phyloP scores from a whole-genome alignment of 2,797 vertebrate species.

The Rousettus madagascariensis region DNA sequence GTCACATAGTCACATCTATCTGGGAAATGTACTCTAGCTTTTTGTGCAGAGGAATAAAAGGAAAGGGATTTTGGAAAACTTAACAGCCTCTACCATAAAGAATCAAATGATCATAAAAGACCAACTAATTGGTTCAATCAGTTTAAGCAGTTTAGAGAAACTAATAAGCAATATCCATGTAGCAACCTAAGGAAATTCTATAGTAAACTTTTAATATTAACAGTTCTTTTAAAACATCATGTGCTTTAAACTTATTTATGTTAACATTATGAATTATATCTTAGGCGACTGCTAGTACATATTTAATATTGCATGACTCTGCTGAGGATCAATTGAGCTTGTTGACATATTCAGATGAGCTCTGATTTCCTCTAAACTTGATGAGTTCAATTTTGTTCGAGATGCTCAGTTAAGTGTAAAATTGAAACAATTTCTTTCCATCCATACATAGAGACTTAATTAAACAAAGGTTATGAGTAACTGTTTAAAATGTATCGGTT shows the following conservation, averaged over 20 bases:
- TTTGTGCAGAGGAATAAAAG: background rate
- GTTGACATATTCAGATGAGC: background rate
- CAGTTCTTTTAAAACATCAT: background rate
- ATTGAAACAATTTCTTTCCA: background rate
- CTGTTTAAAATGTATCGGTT: background rate
- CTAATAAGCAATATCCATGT: background rate
- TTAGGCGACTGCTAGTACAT: background rate
- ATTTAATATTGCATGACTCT: background rate
- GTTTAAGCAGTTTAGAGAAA: background rate
- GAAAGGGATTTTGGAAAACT: background rate
- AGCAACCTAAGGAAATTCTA: background rate
- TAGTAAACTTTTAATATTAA: background rate
- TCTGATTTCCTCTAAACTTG: background rate
- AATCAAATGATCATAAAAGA: background rate
- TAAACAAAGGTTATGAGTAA: background rate
- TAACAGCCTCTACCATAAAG: background rate
- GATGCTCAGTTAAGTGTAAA: background rate
- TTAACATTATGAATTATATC: background rate
- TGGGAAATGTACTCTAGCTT: background rate
- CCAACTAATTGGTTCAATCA: background rate
- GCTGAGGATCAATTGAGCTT: background rate
- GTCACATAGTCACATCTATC: background rate
- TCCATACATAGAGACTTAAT: background rate
- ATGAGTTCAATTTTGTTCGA: background rate
- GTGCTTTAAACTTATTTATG: background rate